These are phyloP conservation scores for Pygoscelis adeliae DNA, from an alignment of 2,113 vertebrate genomes.

Conservation along the genomic window DNA sequence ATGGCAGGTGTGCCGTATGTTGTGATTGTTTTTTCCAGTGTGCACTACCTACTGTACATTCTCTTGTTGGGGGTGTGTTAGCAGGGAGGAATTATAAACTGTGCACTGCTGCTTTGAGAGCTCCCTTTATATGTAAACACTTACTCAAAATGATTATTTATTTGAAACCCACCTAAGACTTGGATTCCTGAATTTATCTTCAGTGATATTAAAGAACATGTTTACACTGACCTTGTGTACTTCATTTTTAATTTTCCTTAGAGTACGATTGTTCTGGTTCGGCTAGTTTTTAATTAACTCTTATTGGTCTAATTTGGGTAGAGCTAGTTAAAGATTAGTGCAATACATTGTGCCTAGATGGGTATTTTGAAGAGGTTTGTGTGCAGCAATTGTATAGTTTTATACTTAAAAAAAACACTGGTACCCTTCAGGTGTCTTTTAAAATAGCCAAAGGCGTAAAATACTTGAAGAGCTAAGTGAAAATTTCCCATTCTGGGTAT, in stretches of 20 bases:
- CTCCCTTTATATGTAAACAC: neutral
- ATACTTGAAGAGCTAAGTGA: neutral
- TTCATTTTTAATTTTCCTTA: neutral
- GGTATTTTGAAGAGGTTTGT: neutral
- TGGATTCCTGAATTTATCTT: slow-evolving; percentile 40
- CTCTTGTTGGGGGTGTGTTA: neutral
- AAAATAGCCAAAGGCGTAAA: neutral
- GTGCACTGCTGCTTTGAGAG: slow-evolving; percentile 49
- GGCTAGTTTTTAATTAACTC: neutral
- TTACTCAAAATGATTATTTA: slow-evolving; percentile 58
- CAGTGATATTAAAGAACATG: slow-evolving; percentile 61
- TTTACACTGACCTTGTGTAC: slow-evolving; percentile 42
- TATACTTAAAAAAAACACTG: neutral
- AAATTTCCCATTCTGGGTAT: neutral
- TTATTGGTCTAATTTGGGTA: neutral
- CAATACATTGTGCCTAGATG: neutral
- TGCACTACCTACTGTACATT: slow-evolving; percentile 66
- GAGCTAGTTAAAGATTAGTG: neutral
- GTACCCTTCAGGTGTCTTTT: neutral
- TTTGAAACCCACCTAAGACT: slow-evolving; percentile 47
- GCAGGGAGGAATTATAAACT: neutral
- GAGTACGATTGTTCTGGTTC: neutral
- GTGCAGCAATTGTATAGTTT: neutral
- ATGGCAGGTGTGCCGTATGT: neutral
- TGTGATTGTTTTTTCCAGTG: slow-evolving; percentile 19